Base-by-base conservation (phyloP, 2,797 vertebrate species). In the Propithecus perrieri region DNA sequence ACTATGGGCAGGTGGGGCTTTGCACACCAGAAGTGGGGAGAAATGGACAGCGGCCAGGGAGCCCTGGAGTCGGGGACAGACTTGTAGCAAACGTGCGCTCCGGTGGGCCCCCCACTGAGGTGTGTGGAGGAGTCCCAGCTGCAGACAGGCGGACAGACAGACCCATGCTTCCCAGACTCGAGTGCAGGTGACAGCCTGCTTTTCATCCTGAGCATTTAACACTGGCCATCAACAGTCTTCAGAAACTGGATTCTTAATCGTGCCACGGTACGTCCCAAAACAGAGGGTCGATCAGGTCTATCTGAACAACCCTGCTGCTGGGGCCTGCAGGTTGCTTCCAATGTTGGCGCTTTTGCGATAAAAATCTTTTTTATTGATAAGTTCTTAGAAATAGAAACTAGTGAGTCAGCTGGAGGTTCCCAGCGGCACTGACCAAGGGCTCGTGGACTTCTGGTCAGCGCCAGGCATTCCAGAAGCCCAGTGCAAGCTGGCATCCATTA, bases 21-120 rank as follows among this genome's bases (percentile, higher is more conserved):
- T 2, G 0, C 17, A 20, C 0, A 0, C 17, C 0, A 26, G 35
- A 2, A 1, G 9, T 3, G 0, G 53, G 35, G 50, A 35, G 9
- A 10, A 1, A 59, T 12, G 57, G 57, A 59, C 26, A 59, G 26
- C 4, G 26, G 55, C 24, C 24, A 26, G 55, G 55, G 55, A 26
- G 57, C n/a, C 55, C 46, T 0, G 5, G 57, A 28, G 61, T 26
- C 0, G 0, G 20, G 10, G 71, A 17, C 38, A 59, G 57, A 15
- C 0, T 4, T 4, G 71, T 10, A 33, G 2, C 71, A 4, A 30
- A 20, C 13, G n/a, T 11, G 53, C 38, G 74, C 30, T 24, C 9
- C 1, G 11, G 41, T 26, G 13, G 71, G 74, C 61, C 61, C 24
- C 10, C n/a, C n/a, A 7, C 91, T 15, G 41, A 22, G 14, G 1